Base-by-base conservation (phyloP, 2,113 vertebrate genomes). In the Indicator indicator region DNA sequence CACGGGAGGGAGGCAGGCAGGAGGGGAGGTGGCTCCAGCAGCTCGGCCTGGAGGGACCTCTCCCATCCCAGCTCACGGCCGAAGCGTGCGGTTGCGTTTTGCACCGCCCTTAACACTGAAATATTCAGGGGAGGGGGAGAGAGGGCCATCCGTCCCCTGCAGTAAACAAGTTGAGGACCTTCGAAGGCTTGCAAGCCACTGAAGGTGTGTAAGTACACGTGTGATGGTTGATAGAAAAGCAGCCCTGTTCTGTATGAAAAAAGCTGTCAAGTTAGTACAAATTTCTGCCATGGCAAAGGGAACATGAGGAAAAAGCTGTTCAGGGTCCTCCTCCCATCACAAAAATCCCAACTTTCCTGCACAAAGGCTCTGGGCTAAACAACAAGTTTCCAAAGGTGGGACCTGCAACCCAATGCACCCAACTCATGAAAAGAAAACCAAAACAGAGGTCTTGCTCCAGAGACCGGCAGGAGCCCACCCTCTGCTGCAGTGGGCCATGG, bases 151-250 rank as follows among this genome's bases (percentile, higher is more conserved):
- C 2, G 76, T 84, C 52, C 92, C 95, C 94, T 85, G 83, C 88
- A 90, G 91, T 94, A 96, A 97, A 96, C 90, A 96, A 84, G 96
- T 83, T 27, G 92, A 95, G 91, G 84, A 75, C 91, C 95, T 70
- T 48, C 92, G 78, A 92, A 17, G 69, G 90, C 78, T 56, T 5
- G 18, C 48, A 6, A 81, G 92, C 92, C 69, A 0, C 94, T 20
- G 77, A 89, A 89, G 95, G 93, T 84, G 82, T 60, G 80, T 93
- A 96, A 97, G 95, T 94, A 91, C 90, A 97, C 64, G 95, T 89
- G 93, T 97, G 95, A 96, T 96, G 95, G 97, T 28, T 94, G 94
- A 83, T 90, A 94, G 90, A 97, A 93, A 97, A 97, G 95, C 94
- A 97, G 93, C 88, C 82, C 86, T 97, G 93, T 97, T 97, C 83